These are phyloP conservation scores for Callopanchax toddi DNA, from an alignment of 2,113 vertebrate genomes.

Conservation along the genomic window DNA sequence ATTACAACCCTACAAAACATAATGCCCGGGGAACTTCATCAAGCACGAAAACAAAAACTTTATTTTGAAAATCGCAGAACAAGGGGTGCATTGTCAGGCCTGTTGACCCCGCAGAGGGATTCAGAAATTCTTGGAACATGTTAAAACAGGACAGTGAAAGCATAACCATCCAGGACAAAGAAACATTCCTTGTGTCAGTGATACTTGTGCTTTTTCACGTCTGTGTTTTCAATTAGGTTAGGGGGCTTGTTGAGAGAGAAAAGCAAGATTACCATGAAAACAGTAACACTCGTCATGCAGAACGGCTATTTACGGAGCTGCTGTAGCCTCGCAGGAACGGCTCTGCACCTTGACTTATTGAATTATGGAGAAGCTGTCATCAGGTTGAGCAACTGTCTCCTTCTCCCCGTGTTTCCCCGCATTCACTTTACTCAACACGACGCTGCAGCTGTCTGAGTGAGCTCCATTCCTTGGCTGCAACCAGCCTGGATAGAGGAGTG, in stretches of 20 bases:
- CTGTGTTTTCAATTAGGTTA: constrained; percentile 74
- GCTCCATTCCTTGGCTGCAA: constrained; percentile 59
- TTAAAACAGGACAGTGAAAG: constrained; percentile 72
- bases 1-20: no score
- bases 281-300: constrained; percentile 56
- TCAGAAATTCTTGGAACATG: constrained; percentile 73
- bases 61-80: constrained; percentile 59
- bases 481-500: constrained; percentile 59
- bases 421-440: constrained; percentile 66
- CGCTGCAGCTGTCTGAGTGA: constrained; percentile 69
- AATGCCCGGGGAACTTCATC: no score
- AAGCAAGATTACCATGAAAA: constrained; percentile 61
- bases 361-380: constrained; percentile 75
- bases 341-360: constrained; percentile 76
- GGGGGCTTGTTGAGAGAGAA: constrained; percentile 77
- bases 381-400: constrained; percentile 75
- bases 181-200: constrained; percentile 75
- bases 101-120: constrained; percentile 64
- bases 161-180: constrained; percentile 64
- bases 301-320: constrained; percentile 73
- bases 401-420: constrained; percentile 65
- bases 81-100: constrained; percentile 60
- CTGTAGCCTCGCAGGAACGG: constrained; percentile 63
- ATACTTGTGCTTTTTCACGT: constrained; percentile 68
- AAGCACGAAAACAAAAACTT: constrained; percentile 54